These are phyloP conservation scores for Rotaria macrura DNA, from an alignment of 2,888 invertebrate species.

Conservation along the genomic window DNA sequence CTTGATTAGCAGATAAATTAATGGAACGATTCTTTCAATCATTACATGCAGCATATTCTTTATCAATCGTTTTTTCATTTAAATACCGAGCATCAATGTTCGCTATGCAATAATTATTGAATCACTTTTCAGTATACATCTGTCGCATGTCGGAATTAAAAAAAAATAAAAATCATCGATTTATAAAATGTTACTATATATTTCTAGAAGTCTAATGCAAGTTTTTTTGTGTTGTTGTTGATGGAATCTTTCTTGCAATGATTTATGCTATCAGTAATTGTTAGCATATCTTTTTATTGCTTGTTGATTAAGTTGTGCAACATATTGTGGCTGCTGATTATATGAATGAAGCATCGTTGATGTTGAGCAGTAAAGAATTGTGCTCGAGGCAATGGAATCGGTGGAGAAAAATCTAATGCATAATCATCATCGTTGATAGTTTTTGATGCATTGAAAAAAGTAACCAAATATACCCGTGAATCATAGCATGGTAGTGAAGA, in stretches of 20 bases:
- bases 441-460: background rate
- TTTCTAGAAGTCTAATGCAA: background rate
- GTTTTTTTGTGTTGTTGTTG: background rate
- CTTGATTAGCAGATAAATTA: too few relatives aligned
- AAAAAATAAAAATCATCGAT: too few relatives aligned
- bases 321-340: background rate
- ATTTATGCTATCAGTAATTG: background rate
- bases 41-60: too few relatives aligned
- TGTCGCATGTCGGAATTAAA: too few relatives aligned
- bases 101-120: too few relatives aligned
- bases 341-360: background rate
- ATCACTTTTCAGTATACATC: too few relatives aligned
- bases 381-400: background rate
- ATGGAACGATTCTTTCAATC: too few relatives aligned
- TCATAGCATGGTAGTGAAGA: background rate
- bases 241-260: background rate
- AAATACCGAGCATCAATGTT: too few relatives aligned
- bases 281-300: background rate
- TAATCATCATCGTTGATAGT: background rate
- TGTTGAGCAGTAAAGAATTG: background rate
- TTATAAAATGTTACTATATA: background rate
- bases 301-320: background rate
- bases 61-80: too few relatives aligned
- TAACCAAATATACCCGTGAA: background rate
- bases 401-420: background rate